Evolutionary conservation across 2,797 vertebrate genomes (phyloP), one percentile per base, ranked within the genome.

Genomic region (Pachyuromys duprasi): DNA sequence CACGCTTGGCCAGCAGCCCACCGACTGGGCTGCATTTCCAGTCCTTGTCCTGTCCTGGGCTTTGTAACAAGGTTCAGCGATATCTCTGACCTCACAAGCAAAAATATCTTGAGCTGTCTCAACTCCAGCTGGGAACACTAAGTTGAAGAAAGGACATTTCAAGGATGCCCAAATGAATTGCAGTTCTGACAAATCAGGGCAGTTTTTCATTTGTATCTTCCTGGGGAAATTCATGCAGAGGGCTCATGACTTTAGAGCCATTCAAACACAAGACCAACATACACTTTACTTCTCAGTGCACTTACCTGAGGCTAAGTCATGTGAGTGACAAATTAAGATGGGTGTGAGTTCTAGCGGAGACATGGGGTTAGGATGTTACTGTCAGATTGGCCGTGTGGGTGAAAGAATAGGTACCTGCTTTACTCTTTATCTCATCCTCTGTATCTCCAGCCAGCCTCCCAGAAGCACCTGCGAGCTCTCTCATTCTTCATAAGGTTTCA

Each of bases 401-500:
- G 9, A 74, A 84, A 70, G 76, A 80, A 36, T 3, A 62, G 70
- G 39, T 97, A 99, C 99, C 99, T 99, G 98, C 97, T 97, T 99
- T 98, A 97, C 98, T 98, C 95, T 91, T 97, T 49, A 98, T 98
- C 98, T 99, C 99, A 86, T 98, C 98, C 91, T 99, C 98, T 83
- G 98, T 96, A 49, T 99, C 97, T 95, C 95, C 98, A 94, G 98
- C 98, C 91, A 99, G 45, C 39, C 98, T 98, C 97, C 98, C 97
- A 9, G 98, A 98, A 87, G 98, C 98, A 87, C 98, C 97, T 94
- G 98, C 98, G 57, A 99, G 97, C 49, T 96, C 97, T 94, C 98
- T 98, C 76, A 99, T 97, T 90, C 97, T 99, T 90, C 98, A 94
- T 87, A 97, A 95, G 8, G 97, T 98, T 95, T 98, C 96, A 18